Evolutionary conservation across 2,888 invertebrate genomes (phyloP), one percentile per base, ranked within the genome.

Genomic region (Scaptomyza flava): DNA sequence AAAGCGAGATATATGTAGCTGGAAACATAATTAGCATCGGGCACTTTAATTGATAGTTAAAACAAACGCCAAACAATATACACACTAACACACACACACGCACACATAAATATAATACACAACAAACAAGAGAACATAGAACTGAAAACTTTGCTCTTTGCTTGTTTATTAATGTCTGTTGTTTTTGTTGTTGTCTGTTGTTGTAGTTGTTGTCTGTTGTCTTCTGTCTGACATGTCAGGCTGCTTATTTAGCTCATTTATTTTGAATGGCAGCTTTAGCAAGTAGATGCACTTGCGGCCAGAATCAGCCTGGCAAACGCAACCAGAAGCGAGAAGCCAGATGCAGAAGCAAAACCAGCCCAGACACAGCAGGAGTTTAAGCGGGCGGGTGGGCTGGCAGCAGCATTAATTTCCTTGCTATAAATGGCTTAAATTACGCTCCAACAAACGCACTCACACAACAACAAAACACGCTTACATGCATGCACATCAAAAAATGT

Each of bases 221-320:
- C 54, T 63, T 45, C 63, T 73, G 78, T 78, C 72, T 77, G 67
- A 64, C 72, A 77, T 79, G 77, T 77, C 80, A 79, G 80, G 73
- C 77, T 85, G 78, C 80, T 87, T 80, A 82, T 83, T 89, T 81
- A 84, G 87, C 84, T 87, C 89, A 89, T 89, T 89, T 89, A 89
- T 88, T 89, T 89, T 88, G 85, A 84, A 88, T 89, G 79, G 75
- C 87, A 84, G 73, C 79, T 68, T 51, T 63, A 62, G 78, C 76
- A 59, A 72, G 72, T 72, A 72, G 77, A 77, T 81, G 87, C 83
- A 83, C 77, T 81, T 81, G 81, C 59, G 81, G 81, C 72, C 61
- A 63, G 59, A 61, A 61, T 34, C 50, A 50, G 34, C 36, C 17
- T 23, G 58, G 43, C 58, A 59, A 52, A 52, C 51, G 36, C 51